phyloP scores from a whole-genome alignment of 2,888 invertebrate genomes.

The Orthosia incerta region DNA sequence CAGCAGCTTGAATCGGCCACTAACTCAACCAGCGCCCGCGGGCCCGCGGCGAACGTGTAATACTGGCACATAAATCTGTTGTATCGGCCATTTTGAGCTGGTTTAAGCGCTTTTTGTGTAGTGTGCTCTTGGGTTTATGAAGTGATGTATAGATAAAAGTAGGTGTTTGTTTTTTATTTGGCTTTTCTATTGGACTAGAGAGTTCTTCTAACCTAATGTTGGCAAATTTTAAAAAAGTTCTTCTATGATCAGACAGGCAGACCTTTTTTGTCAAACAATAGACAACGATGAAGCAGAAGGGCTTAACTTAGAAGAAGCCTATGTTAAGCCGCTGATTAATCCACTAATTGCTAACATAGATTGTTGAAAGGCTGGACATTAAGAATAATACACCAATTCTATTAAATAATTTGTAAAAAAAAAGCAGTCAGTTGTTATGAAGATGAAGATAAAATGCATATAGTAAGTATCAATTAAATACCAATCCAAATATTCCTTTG shows the following conservation, averaged over 20 bases:
- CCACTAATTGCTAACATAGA: background rate
- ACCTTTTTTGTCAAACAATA: background rate
- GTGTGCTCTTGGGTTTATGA: slow-evolving; percentile 58
- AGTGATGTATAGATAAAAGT: slow-evolving; percentile 59
- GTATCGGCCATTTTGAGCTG: slow-evolving; percentile 66
- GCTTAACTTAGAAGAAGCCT: background rate
- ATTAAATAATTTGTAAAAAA: background rate
- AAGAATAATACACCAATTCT: background rate
- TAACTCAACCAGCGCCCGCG: slow-evolving; percentile 73
- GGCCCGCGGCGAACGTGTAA: slow-evolving; percentile 72
- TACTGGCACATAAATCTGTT: slow-evolving; percentile 75
- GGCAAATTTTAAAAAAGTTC: background rate
- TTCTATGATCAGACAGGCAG: background rate
- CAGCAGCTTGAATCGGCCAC: slow-evolving; percentile 61
- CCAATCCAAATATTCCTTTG: background rate
- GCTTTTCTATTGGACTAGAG: background rate
- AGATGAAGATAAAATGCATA: too few relatives aligned
- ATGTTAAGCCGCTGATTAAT: background rate
- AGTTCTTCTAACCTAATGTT: background rate
- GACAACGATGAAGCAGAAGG: background rate
- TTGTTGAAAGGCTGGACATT: background rate
- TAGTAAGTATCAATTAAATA: background rate
- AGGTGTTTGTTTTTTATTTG: slow-evolving; percentile 22
- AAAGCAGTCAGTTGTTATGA: too few relatives aligned
- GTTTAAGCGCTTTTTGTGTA: slow-evolving; percentile 64